Percentiles rank a stretch among this genome's conserved stretches.
phyloP scores from a whole-genome alignment of 1,140 invertebrate species.

The Mizuhopecten yessoensis region DNA sequence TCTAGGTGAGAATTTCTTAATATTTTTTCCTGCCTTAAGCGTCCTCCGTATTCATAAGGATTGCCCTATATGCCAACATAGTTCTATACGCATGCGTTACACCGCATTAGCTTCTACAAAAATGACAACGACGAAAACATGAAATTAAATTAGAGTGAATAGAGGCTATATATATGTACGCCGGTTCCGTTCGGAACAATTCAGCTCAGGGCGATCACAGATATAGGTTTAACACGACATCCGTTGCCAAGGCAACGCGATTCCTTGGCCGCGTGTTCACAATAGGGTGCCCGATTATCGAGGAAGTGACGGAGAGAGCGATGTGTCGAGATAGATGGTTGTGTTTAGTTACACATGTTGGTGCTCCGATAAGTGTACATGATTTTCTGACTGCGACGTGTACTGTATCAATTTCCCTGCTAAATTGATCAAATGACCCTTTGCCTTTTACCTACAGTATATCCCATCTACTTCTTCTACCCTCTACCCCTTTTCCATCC shows the following conservation, averaged over 20 bases:
- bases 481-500: too few species aligned
- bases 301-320: background rate
- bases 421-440: too few species aligned
- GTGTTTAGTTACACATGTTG: background rate
- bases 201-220: background rate
- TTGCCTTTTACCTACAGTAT: too few species aligned
- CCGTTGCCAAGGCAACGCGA: background rate
- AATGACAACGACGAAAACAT: constrained; percentile 25
- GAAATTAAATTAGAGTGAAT: constrained; percentile 25
- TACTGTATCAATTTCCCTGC: too few species aligned
- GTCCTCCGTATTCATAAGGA: background rate
- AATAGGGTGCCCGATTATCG: background rate
- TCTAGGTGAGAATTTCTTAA: background rate
- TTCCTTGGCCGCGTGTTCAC: background rate
- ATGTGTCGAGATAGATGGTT: background rate
- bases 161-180: background rate
- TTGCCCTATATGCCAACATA: background rate
- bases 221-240: background rate
- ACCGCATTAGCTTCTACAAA: constrained; percentile 5
- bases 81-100: background rate
- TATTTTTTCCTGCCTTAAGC: background rate
- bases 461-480: too few species aligned
- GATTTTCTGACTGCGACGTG: too few species aligned
- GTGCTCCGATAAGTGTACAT: too few species aligned
- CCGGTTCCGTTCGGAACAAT: background rate